Evolutionary conservation across 2,888 invertebrate species (phyloP), one percentile per base, ranked within the genome.

Genomic region (Macrostomum cliftonense): DNA sequence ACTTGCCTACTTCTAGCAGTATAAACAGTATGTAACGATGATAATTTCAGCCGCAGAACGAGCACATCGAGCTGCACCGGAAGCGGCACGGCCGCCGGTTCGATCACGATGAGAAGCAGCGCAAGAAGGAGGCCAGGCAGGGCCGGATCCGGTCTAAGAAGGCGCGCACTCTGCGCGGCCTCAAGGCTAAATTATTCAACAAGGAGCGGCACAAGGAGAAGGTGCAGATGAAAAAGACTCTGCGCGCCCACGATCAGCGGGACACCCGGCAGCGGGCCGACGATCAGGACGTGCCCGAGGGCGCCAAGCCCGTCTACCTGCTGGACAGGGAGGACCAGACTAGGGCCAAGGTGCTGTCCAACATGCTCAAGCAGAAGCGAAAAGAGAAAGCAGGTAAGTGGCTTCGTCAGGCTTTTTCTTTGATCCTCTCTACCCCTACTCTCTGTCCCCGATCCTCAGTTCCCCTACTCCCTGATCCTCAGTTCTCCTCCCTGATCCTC

Each of bases 361-460:
- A 95, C 68, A 93, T 93, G 85, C 89, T 97, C 54, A 97, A 97
- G 72, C 95, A 99, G 71, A 97, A 99, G 71, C 78, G 97, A 1
- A 97, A 97, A 71, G 97, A 99, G 67, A 97, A 99, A 64, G 93
- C 91, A 28, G 28, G 28, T 28, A 9, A 28, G 28, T 28, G 49
- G 73, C n/a, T n/a, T n/a, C n/a, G n/a, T n/a, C 73, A 60, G 59
- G 70, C 61, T 16, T 28, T 28, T 28, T 28, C n/a, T 28, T 4
- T 28, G 28, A 28, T 28, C 28, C 28, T n/a, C n/a, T n/a, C n/a
- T n/a, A n/a, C n/a, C n/a, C n/a, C n/a, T n/a, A n/a, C n/a, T n/a
- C 28, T 28, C 28, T 7, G 5, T 28, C 28, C 28, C 28, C 9
- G 28, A 28, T 7, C 9, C 28, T 9, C 28, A 28, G 4, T 4